A percentile compares a stretch with the other conserved stretches of the same genome.
Conservation (phyloP, 2,113 vertebrate genomes). For the Psilopogon haemacephalus region DNA sequence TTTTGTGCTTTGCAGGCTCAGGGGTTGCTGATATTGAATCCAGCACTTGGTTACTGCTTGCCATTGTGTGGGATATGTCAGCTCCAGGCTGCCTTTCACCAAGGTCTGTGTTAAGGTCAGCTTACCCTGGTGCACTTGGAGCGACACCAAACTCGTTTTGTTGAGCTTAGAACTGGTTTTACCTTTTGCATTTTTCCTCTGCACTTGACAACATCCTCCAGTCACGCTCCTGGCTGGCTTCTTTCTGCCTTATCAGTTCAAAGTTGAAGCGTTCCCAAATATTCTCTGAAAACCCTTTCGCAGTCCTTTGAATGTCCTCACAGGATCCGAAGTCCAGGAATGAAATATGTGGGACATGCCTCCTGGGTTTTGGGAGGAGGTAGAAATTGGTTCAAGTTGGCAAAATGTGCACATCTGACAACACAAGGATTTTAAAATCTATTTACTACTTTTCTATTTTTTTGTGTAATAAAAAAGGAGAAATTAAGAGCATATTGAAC, state of each 20-base stretch:
- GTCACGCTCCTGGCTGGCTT: neutral
- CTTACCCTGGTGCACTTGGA: neutral
- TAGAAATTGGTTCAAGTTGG: neutral
- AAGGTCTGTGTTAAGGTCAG: accelerated
- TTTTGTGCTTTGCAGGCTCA: neutral
- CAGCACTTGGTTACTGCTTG: neutral
- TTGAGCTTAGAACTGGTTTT: neutral
- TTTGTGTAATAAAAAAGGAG: no score
- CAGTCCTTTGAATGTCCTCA: neutral
- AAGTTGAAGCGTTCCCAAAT: neutral
- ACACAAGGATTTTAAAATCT: neutral
- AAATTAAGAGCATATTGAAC: slow-evolving; percentile 54
- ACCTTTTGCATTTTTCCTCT: neutral
- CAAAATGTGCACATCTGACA: neutral
- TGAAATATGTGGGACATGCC: neutral
- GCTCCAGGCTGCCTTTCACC: neutral
- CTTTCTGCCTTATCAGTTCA: neutral
- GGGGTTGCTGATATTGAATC: accelerated
- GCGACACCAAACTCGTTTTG: neutral
- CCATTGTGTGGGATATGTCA: accelerated
- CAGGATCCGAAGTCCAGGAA: neutral
- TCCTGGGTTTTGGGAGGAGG: neutral
- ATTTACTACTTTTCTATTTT: no score
- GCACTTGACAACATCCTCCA: neutral
- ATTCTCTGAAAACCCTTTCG: neutral